Conservation (phyloP, 92 coral and sea anemone genomes). For the Metridium senile region DNA sequence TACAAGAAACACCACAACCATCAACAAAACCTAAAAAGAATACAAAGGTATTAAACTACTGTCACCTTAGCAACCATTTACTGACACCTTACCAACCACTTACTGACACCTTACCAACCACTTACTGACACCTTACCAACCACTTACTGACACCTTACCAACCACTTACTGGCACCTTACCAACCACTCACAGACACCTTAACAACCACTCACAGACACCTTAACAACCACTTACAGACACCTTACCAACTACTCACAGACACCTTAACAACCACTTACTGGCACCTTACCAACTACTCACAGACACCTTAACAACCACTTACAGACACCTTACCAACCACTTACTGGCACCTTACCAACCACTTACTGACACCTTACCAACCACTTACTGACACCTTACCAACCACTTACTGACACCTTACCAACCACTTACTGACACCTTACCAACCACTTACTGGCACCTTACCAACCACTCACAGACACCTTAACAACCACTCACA, state of each 20-base stretch:
- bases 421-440: neutral
- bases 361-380: neutral
- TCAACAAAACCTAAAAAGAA: conserved; percentile 23
- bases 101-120: conserved; percentile 22
- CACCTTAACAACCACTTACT: conserved; percentile 3
- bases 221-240: conserved; percentile 14
- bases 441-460: conserved; percentile 1
- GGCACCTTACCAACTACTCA: conserved; percentile 13
- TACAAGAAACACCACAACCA: conserved; percentile 55
- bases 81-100: conserved; percentile 20
- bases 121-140: conserved; percentile 20
- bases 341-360: neutral
- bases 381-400: neutral
- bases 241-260: neutral
- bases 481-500: conserved; percentile 2
- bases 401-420: neutral
- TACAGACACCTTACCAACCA: neutral
- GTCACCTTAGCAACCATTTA: conserved; percentile 18
- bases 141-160: conserved; percentile 22
- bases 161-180: neutral
- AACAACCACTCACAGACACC: neutral
- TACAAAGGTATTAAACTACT: conserved; percentile 38
- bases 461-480: neutral
- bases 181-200: neutral
- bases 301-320: conserved; percentile 1